These are phyloP conservation scores for Chaenocephalus aceratus DNA, from an alignment of 2,113 vertebrate species.

Conservation along the genomic window DNA sequence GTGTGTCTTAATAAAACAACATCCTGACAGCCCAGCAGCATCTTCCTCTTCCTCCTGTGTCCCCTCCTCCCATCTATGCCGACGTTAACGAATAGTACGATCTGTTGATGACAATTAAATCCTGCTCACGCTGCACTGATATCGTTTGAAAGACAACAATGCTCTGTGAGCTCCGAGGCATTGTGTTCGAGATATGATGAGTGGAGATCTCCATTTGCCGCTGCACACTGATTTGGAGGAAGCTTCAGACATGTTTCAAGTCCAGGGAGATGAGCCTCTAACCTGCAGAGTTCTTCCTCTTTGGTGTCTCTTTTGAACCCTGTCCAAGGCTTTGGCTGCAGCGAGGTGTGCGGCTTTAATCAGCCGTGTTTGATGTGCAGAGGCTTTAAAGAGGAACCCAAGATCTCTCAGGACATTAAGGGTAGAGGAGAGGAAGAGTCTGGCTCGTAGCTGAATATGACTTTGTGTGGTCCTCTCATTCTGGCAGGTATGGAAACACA, in stretches of 20 bases:
- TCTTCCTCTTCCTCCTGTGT: background rate
- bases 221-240: slow-evolving; percentile 5
- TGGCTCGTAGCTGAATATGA: slow-evolving; percentile 34
- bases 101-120: slow-evolving; percentile 57
- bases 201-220: slow-evolving; percentile 13
- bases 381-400: slow-evolving; percentile 60
- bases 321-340: slow-evolving; percentile 54
- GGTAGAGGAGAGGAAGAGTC: slow-evolving; percentile 58
- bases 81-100: slow-evolving; percentile 60
- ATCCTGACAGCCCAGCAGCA: slow-evolving; percentile 40
- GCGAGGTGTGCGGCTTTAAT: slow-evolving; percentile 72
- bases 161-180: slow-evolving; percentile 34
- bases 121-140: slow-evolving; percentile 22
- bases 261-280: slow-evolving; percentile 6
- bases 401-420: slow-evolving; percentile 75
- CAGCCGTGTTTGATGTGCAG: slow-evolving; percentile 65
- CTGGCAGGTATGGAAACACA: slow-evolving; percentile 36
- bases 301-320: slow-evolving; percentile 56
- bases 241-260: slow-evolving; percentile 3
- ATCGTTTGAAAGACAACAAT: slow-evolving; percentile 49
- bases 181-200: slow-evolving; percentile 30
- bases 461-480: slow-evolving; percentile 27
- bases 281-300: slow-evolving; percentile 23
- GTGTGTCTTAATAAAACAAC: slow-evolving; percentile 72
- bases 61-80: slow-evolving; percentile 40